Evolutionary conservation across 2,797 vertebrate genomes (phyloP).

Genomic region (Macrochelys suwanniensis): DNA sequence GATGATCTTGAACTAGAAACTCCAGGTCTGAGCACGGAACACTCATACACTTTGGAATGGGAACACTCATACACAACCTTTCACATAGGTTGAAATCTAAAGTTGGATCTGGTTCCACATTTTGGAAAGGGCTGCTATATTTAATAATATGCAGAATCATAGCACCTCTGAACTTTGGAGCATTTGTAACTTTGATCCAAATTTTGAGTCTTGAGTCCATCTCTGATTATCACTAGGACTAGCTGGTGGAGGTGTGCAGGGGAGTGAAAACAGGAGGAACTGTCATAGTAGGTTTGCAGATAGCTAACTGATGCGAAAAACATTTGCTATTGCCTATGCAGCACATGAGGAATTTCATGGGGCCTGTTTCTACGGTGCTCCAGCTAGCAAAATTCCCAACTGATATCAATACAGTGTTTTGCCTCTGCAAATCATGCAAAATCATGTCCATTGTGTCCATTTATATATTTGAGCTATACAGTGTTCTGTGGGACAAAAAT

Average conservation of each 20-base stretch:
- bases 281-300: neutral
- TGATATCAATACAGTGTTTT: fast-evolving
- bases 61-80: too few species aligned
- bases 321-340: neutral
- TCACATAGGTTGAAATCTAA: neutral
- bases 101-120: neutral
- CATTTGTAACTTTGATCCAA: neutral
- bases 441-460: slow-evolving; percentile 40
- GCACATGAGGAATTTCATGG: neutral
- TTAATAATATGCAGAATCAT: neutral
- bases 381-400: neutral
- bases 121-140: neutral
- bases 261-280: neutral
- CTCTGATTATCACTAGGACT: neutral
- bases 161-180: neutral
- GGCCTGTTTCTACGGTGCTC: neutral
- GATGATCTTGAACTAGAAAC: neutral
- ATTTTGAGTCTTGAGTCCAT: neutral
- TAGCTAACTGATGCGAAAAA: neutral
- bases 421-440: slow-evolving; percentile 12
- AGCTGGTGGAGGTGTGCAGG: neutral
- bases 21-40: fast-evolving
- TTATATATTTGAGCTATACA: slow-evolving; percentile 49
- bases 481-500: slow-evolving; percentile 30
- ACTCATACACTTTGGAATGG: fast-evolving